These are phyloP conservation scores for Danio rerio DNA, from an alignment of 2,113 vertebrate genomes.

Conservation along the genomic window GRCz12tu NC_133197.1:30456501-30457000, in stretches of 20 bases:
- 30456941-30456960: too few relatives aligned
- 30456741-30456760: conserved; percentile 60
- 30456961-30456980: too few relatives aligned
- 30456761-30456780: conserved; percentile 70
- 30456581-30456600: too few relatives aligned
- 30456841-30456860: too few relatives aligned
- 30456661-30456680: not conserved
- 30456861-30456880: too few relatives aligned
- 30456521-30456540: not conserved
- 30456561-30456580: not conserved
- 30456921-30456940: too few relatives aligned
- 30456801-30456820: too few relatives aligned
- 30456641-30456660: not conserved
- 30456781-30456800: not conserved
- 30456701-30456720: not conserved
- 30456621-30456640: conserved; percentile 14
- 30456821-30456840: too few relatives aligned
- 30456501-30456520: not conserved
- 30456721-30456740: not conserved
- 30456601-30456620: not conserved
- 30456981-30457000: too few relatives aligned
- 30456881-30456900: too few relatives aligned
- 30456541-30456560: too few relatives aligned
- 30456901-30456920: too few relatives aligned
- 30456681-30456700: not conserved